These are phyloP conservation scores for Schizopygopsis pylzovi DNA, from an alignment of 2,797 vertebrate genomes.

Conservation along the genomic window DNA sequence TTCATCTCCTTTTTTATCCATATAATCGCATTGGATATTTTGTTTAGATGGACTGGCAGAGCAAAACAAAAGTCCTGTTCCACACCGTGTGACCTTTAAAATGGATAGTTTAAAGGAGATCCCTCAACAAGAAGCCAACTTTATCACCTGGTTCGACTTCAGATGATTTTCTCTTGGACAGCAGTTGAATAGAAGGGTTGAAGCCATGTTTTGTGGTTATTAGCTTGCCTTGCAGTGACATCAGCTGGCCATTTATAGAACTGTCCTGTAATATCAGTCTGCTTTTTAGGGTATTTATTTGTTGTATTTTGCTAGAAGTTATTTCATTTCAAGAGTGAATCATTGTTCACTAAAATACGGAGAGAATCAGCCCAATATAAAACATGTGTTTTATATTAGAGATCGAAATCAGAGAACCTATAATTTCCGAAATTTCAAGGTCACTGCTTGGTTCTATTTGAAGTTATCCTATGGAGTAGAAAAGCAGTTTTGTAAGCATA, in stretches of 20 bases:
- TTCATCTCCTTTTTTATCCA: not conserved
- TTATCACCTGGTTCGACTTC: conserved; percentile 1
- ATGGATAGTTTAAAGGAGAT: not conserved
- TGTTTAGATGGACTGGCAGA: not conserved
- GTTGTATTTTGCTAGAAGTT: not conserved
- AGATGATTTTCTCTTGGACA: not conserved
- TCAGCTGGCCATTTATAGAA: conserved; percentile 35
- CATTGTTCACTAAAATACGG: no score
- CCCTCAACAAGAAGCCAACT: not conserved
- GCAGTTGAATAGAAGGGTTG: not conserved
- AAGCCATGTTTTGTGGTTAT: not conserved
- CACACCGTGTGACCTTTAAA: not conserved
- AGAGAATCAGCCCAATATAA: no score
- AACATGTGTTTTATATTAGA: not conserved
- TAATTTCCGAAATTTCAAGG: no score
- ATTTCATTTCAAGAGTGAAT: not conserved
- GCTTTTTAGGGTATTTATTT: not conserved
- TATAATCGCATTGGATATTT: not conserved
- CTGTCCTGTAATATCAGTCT: not conserved
- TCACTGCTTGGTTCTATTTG: not conserved
- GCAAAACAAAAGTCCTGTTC: not conserved
- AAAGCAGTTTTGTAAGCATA: not conserved
- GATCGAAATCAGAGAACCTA: no score
- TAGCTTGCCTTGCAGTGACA: conserved; percentile 38
- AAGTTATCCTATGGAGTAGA: not conserved